Evolutionary conservation across 2,113 vertebrate species (phyloP).

Genomic region (Limanda limanda): DNA sequence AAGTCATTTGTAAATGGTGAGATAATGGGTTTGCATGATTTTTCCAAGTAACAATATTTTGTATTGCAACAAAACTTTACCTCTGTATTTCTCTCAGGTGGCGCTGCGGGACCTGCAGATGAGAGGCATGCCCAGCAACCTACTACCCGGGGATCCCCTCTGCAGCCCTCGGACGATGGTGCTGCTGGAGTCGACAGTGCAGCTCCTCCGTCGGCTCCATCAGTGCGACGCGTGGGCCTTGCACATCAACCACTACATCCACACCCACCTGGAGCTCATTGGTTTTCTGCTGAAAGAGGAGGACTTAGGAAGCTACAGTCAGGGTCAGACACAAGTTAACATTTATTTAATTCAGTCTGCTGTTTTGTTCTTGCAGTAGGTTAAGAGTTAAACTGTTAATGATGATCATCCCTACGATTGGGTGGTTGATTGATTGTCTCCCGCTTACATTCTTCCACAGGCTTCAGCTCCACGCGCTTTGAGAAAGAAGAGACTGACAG

Average conservation of each 20-base stretch:
- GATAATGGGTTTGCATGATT: not conserved
- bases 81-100: conserved; percentile 70
- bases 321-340: conserved; percentile 56
- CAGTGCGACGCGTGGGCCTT: conserved; percentile 79
- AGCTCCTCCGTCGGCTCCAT: conserved; percentile 81
- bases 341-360: not conserved
- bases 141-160: conserved; percentile 84
- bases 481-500: conserved; percentile 57
- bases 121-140: conserved; percentile 83
- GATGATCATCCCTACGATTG: too few species aligned
- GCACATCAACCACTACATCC: conserved; percentile 82
- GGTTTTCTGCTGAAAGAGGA: conserved; percentile 79
- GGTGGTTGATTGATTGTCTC: not conserved
- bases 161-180: conserved; percentile 82
- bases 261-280: conserved; percentile 81
- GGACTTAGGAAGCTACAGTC: conserved; percentile 37
- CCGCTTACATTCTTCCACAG: conserved; percentile 19
- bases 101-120: conserved; percentile 84
- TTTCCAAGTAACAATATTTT: too few species aligned
- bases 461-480: conserved; percentile 32
- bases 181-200: conserved; percentile 82
- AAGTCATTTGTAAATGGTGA: not conserved
- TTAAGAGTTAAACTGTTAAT: too few species aligned
- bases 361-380: not conserved
- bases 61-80: not conserved